Percentiles rank a stretch among this genome's conserved stretches.
phyloP scores from a whole-genome alignment of 2,888 invertebrate genomes.

The Xestobium rufovillosum region DNA sequence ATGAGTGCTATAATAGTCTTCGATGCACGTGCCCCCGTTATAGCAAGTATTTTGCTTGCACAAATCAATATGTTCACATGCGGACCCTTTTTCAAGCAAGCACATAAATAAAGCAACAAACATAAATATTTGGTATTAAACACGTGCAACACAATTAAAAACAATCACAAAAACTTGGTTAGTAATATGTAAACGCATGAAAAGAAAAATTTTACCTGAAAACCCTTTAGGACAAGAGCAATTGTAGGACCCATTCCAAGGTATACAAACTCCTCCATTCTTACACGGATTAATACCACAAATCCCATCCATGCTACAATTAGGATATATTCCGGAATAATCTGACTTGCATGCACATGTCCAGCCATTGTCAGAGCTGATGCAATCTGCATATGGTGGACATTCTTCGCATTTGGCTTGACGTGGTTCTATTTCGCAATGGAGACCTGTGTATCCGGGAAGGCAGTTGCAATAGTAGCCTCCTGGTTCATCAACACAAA shows the following conservation, averaged over 20 bases:
- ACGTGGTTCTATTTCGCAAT: constrained; percentile 45
- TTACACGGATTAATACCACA: constrained; percentile 66
- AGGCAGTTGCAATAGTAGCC: constrained; percentile 52
- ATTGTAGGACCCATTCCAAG: constrained; percentile 52
- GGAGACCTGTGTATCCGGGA: constrained; percentile 47
- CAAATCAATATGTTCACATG: constrained; percentile 32
- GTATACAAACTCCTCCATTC: constrained; percentile 66
- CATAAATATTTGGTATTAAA: constrained; percentile 1
- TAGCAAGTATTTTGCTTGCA: constrained; percentile 43
- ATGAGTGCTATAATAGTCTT: constrained; percentile 28
- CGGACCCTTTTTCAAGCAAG: constrained; percentile 28
- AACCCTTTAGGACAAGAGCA: constrained; percentile 66
- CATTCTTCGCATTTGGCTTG: constrained; percentile 49
- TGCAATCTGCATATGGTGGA: constrained; percentile 60
- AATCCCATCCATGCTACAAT: constrained; percentile 44
- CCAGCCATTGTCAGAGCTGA: constrained; percentile 42
- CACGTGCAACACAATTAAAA: no score
- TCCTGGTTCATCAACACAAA: constrained; percentile 52
- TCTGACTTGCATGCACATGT: constrained; percentile 61
- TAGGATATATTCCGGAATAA: constrained; percentile 46
- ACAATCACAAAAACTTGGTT: no score
- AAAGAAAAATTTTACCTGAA: no score
- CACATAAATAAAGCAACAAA: constrained; percentile 17
- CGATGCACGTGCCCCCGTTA: constrained; percentile 48
- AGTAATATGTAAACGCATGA: no score